Conservation (phyloP, 2,797 vertebrate species). For the Knipowitschia caucasica region DNA sequence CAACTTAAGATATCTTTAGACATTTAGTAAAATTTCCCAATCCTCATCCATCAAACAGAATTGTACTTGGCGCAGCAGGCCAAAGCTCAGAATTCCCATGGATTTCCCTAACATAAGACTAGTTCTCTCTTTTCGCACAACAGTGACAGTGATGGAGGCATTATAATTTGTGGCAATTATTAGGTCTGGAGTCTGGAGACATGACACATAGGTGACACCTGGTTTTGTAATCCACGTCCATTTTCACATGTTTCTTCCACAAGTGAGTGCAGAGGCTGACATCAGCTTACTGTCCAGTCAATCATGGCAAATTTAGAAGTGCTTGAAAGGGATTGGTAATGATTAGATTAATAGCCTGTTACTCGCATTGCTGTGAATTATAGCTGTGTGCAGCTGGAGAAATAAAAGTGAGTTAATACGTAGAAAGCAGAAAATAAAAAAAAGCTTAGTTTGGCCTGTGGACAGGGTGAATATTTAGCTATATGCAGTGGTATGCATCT, state of each 20-base stretch:
- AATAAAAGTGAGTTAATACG: constrained; percentile 3
- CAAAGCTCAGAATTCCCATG: constrained; percentile 61
- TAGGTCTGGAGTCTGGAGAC: constrained; percentile 62
- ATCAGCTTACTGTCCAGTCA: constrained; percentile 43
- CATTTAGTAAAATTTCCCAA: constrained; percentile 55
- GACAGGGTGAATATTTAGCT: constrained; percentile 25
- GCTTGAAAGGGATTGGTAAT: constrained; percentile 43
- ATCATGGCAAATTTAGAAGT: constrained; percentile 27
- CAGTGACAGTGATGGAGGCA: constrained; percentile 71
- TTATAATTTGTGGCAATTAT: constrained; percentile 73
- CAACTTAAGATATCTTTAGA: constrained; percentile 73
- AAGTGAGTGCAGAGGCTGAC: constrained; percentile 47
- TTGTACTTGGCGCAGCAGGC: constrained; percentile 69
- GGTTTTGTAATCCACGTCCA: constrained; percentile 68
- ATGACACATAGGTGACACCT: constrained; percentile 64
- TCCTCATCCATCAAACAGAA: constrained; percentile 78
- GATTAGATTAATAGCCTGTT: constrained; percentile 31
- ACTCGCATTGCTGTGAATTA: constrained; percentile 23
- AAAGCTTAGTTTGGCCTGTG: constrained; percentile 32
- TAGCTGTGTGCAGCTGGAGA: constrained; percentile 17
- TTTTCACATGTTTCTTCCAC: constrained; percentile 52
- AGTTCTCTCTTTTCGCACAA: constrained; percentile 43
- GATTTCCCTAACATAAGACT: constrained; percentile 56
- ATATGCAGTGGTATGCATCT: constrained; percentile 5
- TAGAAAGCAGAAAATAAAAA: constrained; percentile 28